These are phyloP conservation scores for Artemia sinica DNA, from an alignment of 2,888 invertebrate species.

Conservation along the genomic window DNA sequence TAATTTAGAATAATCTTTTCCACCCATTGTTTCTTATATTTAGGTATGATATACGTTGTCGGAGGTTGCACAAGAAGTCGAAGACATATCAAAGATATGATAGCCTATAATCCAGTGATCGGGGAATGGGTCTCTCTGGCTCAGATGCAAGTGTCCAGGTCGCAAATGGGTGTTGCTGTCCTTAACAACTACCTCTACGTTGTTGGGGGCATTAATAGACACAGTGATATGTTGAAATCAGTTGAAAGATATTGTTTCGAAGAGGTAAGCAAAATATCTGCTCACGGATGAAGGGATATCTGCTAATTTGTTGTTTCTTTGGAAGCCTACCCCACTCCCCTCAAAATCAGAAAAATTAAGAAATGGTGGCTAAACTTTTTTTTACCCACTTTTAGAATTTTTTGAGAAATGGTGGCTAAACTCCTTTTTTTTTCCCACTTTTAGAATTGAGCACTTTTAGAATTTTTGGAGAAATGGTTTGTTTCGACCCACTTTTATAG, in stretches of 20 bases:
- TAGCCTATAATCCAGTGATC: conserved; percentile 61
- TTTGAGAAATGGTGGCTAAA: too few species aligned
- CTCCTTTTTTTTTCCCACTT: too few species aligned
- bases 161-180: conserved; percentile 76
- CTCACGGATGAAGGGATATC: neutral
- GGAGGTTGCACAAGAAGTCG: conserved; percentile 70
- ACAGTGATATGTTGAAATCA: conserved; percentile 56
- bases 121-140: conserved; percentile 59
- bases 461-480: too few species aligned
- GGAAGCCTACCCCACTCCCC: too few species aligned
- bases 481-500: too few species aligned
- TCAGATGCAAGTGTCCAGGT: conserved; percentile 59
- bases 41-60: conserved; percentile 69
- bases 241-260: conserved; percentile 68
- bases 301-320: too few species aligned
- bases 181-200: conserved; percentile 63
- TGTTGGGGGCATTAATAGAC: conserved; percentile 69
- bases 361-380: too few species aligned
- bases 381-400: too few species aligned
- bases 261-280: conserved; percentile 38
- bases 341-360: too few species aligned
- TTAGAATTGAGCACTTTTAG: too few species aligned
- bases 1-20: too few species aligned
- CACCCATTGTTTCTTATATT: conserved; percentile 24
- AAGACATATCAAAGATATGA: conserved; percentile 58